Base-by-base conservation (phyloP, 2,888 invertebrate genomes). In the Acleris emargana region DNA sequence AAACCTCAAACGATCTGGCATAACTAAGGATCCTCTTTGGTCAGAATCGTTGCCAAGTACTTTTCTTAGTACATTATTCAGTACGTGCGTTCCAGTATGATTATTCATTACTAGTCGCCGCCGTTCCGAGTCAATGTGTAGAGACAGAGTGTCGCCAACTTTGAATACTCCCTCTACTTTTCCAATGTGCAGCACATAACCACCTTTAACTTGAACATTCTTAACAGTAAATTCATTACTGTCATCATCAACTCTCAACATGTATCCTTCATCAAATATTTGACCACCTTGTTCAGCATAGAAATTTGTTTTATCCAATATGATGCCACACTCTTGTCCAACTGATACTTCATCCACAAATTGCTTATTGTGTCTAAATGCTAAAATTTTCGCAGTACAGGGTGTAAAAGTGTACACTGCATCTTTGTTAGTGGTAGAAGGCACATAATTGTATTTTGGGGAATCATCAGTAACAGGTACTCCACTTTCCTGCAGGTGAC, bases 241-340 rank as follows among this genome's bases (percentile, higher is more conserved):
- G 81, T 98, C 97, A 83, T 98, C 97, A 64, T 93, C 94, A 6
- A 93, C 83, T 92, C 97, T 98, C 0, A 96, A 95, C 84, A 99
- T 94, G 74, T 96, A 98, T 22, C 99, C 99, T 80, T 97, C 97
- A 84, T 99, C 99, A 84, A 95, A 99, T 77, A 98, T 99, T 92
- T 99, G 99, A 16, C 99, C 99, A 69, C 99, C 99, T 89, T 99
- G 98, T 88, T 99, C 99, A 0, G 99, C 99, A 88, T 99, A 99
- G 88, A 99, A 99, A 85, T 94, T 96, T 0, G 99, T 99, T 77
- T 93, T 94, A 84, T 99, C 97, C 67, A 99, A 91, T 71, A 99
- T 91, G 62, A 99, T 90, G 18, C 98, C 99, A 85, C 98, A 98
- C 85, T 98, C 97, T 78, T 97, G 96, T 0, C 98, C 98, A 32